These are phyloP conservation scores for Hydrocynus forskahlii DNA, from an alignment of 2,797 vertebrate genomes.

Conservation along the genomic window DNA sequence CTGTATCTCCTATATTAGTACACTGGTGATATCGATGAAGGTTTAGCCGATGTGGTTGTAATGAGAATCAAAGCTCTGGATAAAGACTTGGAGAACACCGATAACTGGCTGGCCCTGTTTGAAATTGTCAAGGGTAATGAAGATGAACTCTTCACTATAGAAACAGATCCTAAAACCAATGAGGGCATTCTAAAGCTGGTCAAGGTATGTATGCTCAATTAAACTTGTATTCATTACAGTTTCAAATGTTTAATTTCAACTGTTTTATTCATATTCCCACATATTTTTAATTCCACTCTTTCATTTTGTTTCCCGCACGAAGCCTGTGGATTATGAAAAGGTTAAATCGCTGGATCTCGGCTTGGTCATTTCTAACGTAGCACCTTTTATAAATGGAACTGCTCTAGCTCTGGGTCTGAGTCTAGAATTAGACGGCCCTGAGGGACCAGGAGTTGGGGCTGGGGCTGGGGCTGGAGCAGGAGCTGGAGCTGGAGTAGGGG, in stretches of 20 bases:
- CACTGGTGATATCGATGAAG: slow-evolving; percentile 83
- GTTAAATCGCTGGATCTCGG: slow-evolving; percentile 80
- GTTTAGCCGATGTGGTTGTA: slow-evolving; percentile 81
- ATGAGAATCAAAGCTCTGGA: slow-evolving; percentile 88
- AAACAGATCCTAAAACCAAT: slow-evolving; percentile 86
- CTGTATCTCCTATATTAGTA: slow-evolving; percentile 73
- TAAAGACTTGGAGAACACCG: slow-evolving; percentile 79
- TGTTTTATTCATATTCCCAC: neutral
- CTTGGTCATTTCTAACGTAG: slow-evolving; percentile 85
- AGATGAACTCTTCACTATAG: slow-evolving; percentile 81
- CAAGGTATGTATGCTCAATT: slow-evolving; percentile 78
- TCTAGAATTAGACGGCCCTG: neutral
- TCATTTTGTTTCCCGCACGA: neutral
- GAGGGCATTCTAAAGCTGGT: slow-evolving; percentile 89
- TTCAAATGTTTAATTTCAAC: neutral
- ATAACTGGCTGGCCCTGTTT: slow-evolving; percentile 91
- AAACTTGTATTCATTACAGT: neutral
- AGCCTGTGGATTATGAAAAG: slow-evolving; percentile 89
- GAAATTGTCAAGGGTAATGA: slow-evolving; percentile 86
- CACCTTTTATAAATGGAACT: slow-evolving; percentile 82
- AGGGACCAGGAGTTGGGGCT: slow-evolving; percentile 6
- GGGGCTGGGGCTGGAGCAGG: slow-evolving; percentile 17
- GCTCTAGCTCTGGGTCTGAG: slow-evolving; percentile 2
- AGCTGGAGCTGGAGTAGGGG: neutral
- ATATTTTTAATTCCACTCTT: neutral